phyloP scores from a whole-genome alignment of 2,888 invertebrate genomes.

The Arge pagana region DNA sequence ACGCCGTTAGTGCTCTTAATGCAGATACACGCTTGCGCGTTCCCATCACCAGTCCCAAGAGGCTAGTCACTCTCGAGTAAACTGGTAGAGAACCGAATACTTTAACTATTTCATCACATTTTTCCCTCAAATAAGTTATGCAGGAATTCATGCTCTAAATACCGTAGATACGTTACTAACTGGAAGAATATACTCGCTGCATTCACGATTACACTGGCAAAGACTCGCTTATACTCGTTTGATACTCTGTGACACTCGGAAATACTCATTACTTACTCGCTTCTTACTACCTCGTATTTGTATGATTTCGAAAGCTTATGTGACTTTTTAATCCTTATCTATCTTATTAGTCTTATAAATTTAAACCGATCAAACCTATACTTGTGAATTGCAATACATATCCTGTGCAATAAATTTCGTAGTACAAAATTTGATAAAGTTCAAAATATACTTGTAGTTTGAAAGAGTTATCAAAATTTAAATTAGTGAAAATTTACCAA shows the following conservation, averaged over 20 bases:
- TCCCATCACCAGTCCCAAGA: too few relatives aligned
- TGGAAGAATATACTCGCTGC: slow-evolving; percentile 7
- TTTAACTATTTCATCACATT: slow-evolving; percentile 1
- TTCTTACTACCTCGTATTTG: slow-evolving; percentile 2
- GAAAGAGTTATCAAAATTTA: neutral
- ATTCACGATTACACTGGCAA: slow-evolving; percentile 2
- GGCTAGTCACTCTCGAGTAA: slow-evolving; percentile 5
- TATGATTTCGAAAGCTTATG: slow-evolving; percentile 1
- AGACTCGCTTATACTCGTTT: slow-evolving; percentile 4
- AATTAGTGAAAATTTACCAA: slow-evolving; percentile 3
- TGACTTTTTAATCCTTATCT: neutral
- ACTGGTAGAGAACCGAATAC: slow-evolving; percentile 3
- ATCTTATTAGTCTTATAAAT: slow-evolving; percentile 9
- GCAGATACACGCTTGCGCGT: too few relatives aligned
- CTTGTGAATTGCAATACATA: neutral
- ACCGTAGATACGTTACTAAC: slow-evolving; percentile 6
- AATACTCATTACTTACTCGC: neutral
- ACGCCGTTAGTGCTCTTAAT: too few relatives aligned
- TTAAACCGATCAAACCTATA: neutral
- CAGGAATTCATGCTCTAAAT: slow-evolving; percentile 1
- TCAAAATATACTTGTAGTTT: neutral
- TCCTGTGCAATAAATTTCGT: neutral
- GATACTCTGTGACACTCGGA: neutral
- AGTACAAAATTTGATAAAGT: neutral
- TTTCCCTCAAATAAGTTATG: neutral